Base-by-base conservation (phyloP, 2,888 invertebrate species). In the Steinernema scapterisci region DNA sequence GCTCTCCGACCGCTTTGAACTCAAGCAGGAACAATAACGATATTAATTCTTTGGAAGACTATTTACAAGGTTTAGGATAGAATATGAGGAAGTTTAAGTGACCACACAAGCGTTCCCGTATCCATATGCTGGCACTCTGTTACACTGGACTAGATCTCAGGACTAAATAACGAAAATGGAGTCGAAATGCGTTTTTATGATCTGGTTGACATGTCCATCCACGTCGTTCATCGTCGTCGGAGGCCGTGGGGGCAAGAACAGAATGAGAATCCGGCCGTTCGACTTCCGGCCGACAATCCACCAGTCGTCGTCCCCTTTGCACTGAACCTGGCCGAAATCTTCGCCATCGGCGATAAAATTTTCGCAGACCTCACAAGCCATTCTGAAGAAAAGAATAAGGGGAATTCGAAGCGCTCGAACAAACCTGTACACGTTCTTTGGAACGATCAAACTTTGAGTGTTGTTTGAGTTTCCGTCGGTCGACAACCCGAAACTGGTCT, bases 221-320 rank as follows among this genome's bases (percentile, higher is more conserved):
- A 84, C 78, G 70, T 86, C 85, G 45, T 78, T 77, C 19, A 85
- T 74, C 3, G 82, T 78, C 6, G 79, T 72, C 5, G 76, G 72
- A 31, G 73, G 73, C 11, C 80, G 78, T 23, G 83, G 82, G 13
- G 84, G 83, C 0, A 86, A 72, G 11, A 86, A 79, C 11, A 86
- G 75, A 1, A 83, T 78, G 0, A 85, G 77, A 16, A 86, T 75
- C n/a, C 86, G 83, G 2, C 78, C 76, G 73, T 81, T 82, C 44
- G 80, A 80, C 77, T 83, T 83, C 72, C 84, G 84, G 43, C 85
- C 78, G 52, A 82, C 82, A 70, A 86, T 79, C 85, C 86, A 85
- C 84, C 84, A 84, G 56, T 86, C 85, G 31, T 77, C 79, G n/a
- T 82, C 82, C 16, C 82, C 79, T 73, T 85, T 85, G 19, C 83